Evolutionary conservation across 2,888 invertebrate genomes (phyloP), one percentile per base, ranked within the genome.

Genomic region (Nephrotoma guestfalica): DNA sequence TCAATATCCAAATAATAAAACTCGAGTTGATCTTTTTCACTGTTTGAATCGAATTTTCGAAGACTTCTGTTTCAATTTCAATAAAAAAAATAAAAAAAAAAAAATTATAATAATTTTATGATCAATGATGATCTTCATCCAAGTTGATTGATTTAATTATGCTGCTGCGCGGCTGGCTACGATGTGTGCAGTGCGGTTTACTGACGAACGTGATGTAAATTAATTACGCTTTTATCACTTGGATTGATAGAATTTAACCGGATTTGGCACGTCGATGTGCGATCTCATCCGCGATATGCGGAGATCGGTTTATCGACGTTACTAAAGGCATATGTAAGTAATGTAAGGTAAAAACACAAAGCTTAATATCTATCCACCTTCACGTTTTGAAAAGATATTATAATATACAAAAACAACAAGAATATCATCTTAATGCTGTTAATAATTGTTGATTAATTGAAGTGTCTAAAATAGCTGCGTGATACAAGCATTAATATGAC

Each of bases 371-470:
- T 84, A 84, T 84, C 84, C 84, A 84, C 84, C 84, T 84, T 41
- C 84, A 84, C 84, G 41, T 41, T 84, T 84, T 84, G 30, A 41
- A 15, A 6, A 41, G 84, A 13, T 11, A 41, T 41, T 13, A 83
- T 41, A 41, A 47, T 13, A 47, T 13, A 84, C 41, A 84, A 84
- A 41, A 41, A 84, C 13, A 41, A 84, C 13, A 84, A 90, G 90
- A 90, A 90, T 90, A 90, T 90, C 88, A 89, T 89, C 86, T 86
- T 88, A 90, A 89, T 90, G 90, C 89, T 89, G 89, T 90, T 91
- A 91, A 91, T 90, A 91, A 90, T 89, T 90, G 90, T 90, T 91
- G 91, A 91, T 91, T 91, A 91, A 90, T 91, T 90, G 90, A 88
- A 88, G 87, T 88, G 89, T 89, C 89, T 89, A 88, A 88, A 88